Conservation (phyloP, 2,797 vertebrate species). For the Mareca penelope region DNA sequence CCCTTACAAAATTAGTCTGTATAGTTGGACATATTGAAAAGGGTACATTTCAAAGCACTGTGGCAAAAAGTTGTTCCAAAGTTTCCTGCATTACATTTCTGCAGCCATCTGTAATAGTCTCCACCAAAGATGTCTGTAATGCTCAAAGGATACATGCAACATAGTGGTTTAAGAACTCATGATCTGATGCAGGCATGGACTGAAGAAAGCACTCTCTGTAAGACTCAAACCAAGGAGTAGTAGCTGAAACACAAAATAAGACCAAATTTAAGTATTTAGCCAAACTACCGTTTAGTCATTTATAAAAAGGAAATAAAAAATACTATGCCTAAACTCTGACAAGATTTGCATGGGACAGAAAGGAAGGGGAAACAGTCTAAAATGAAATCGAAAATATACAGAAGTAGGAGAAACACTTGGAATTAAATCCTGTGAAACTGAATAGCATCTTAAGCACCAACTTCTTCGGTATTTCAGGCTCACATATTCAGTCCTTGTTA, state of each 20-base stretch:
- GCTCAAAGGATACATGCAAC: constrained; percentile 96
- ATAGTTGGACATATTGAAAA: neutral
- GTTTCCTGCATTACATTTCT: neutral
- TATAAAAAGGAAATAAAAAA: neutral
- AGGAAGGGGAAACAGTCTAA: neutral
- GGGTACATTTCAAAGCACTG: neutral
- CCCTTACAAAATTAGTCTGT: neutral
- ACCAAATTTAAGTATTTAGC: neutral
- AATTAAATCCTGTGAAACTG: neutral
- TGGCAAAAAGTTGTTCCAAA: neutral
- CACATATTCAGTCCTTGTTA: neutral
- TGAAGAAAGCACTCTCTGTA: constrained; percentile 97
- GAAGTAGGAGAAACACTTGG: neutral
- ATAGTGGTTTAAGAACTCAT: constrained; percentile 98
- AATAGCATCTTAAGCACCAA: neutral
- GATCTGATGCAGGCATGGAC: constrained; percentile 93
- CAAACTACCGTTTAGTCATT: neutral
- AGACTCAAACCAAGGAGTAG: constrained; percentile 97
- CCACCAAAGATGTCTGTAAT: neutral
- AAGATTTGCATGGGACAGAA: neutral
- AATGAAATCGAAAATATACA: neutral
- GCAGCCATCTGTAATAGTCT: neutral
- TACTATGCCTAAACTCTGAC: neutral
- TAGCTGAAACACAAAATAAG: constrained; percentile 82
- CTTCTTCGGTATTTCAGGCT: neutral